Evolutionary conservation across 2,113 vertebrate genomes (phyloP), one percentile per base, ranked within the genome.

Genomic region (Geococcyx californianus): DNA sequence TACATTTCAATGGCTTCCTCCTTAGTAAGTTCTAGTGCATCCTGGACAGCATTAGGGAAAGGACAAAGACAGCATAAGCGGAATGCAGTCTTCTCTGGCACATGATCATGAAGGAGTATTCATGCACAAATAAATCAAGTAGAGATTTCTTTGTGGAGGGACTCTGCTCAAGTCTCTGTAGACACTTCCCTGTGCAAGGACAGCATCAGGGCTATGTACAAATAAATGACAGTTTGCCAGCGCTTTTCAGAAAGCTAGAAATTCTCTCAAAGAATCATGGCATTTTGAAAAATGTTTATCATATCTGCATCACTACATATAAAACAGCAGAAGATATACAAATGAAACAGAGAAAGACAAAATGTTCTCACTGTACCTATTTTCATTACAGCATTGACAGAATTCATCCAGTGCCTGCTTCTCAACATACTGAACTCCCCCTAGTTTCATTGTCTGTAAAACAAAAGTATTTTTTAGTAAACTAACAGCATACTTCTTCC

Each of bases 391-490:
- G 64, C 33, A 16, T 82, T 87, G 20, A 55, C 55, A 60, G 67
- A 91, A 92, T 95, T 45, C 76, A 80, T 85, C 72, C 89, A 84
- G 74, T 49, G 54, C 25, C 36, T 87, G 29, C 4, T 60, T 91
- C 80, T 92, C 93, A 96, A 87, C 94, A 96, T 63, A 94, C 5
- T 0, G 93, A 95, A 90, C 44, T 93, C 44, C 95, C 77, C 95
- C 94, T 96, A 55, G 95, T 74, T 69, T 97, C 97, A 76, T 29
- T 87, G 36, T 83, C 97, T 97, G 95, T 85, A 95, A 97, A 89
- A 95, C 38, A 97, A 94, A 92, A 91, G 24, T 20, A 84, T 52
- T 93, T 90, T 47, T 92, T 69, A 92, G 26, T 69, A 84, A 93
- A 76, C 20, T 77, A 77, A 63, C 12, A 91, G n/a, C 24, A 89